Evolutionary conservation across 2,888 invertebrate species (phyloP), one percentile per base, ranked within the genome.

Genomic region (Drosophila cognata): DNA sequence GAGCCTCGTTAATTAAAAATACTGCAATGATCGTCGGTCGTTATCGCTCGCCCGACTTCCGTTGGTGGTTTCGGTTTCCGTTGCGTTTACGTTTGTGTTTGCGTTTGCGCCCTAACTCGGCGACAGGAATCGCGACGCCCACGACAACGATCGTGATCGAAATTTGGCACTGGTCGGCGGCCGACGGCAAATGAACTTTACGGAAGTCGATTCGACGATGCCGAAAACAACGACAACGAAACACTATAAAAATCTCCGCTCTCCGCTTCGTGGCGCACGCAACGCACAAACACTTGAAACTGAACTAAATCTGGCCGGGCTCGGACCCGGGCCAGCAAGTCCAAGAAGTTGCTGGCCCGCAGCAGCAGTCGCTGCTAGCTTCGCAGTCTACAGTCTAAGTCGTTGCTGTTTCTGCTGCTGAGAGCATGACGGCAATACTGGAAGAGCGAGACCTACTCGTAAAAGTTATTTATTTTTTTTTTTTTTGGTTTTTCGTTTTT

Each of bases 211-310:
- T 73, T 52, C 53, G 48, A 72, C 67, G 77, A 70, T 71, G 64
- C 55, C 72, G 65, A 64, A 62, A 74, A 72, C 68, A 63, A 83
- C 82, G 56, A 72, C 58, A 58, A 61, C 55, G 62, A 75, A 74
- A 62, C 77, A 59, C 78, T 72, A 66, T 61, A 83, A 71, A 67
- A 67, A 56, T 82, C 77, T 86, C 75, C 90, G 91, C 79, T 90
- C 84, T 61, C 77, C 89, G 84, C 86, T 90, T 84, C 77, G 84
- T 86, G 88, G 85, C 91, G 92, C 92, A 92, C 91, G 92, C 90
- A 91, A 92, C 91, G 91, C 92, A 90, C 91, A 91, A 90, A 92
- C 92, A 92, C 92, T 92, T 90, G 91, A 92, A 91, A 92, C 91
- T 90, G 91, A 92, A 91, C 91, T 91, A 91, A 91, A 91, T 91